Conservation (phyloP, 2,113 vertebrate species). For the Nothobranchius furzeri region DNA sequence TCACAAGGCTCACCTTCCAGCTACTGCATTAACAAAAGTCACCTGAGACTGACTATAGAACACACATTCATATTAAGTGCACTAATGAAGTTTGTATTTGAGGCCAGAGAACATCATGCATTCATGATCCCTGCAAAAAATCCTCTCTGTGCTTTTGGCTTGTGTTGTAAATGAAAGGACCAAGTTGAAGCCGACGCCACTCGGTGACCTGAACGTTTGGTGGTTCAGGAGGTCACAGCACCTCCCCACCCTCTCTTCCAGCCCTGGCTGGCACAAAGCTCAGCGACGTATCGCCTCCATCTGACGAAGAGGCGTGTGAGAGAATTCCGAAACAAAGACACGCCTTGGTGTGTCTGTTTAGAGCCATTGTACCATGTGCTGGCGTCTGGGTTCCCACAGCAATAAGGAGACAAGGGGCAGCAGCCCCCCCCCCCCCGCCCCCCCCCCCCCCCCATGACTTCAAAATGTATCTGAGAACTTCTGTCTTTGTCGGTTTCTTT, state of each 20-base stretch:
- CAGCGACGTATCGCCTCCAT: slow-evolving; percentile 45
- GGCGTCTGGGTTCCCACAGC: slow-evolving; percentile 50
- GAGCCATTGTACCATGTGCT: slow-evolving; percentile 62
- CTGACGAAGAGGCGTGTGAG: slow-evolving; percentile 61
- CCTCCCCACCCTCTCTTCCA: background rate
- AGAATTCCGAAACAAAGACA: slow-evolving; percentile 68
- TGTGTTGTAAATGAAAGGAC: slow-evolving; percentile 16
- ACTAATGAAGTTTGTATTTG: background rate
- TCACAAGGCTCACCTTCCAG: slow-evolving; percentile 5
- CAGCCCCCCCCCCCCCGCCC: slow-evolving; percentile 9
- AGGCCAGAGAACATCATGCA: background rate
- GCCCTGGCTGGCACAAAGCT: slow-evolving; percentile 33
- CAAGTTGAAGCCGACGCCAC: slow-evolving; percentile 39
- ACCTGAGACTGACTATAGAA: slow-evolving; percentile 49
- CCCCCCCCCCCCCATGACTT: slow-evolving; percentile 9
- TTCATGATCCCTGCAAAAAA: background rate
- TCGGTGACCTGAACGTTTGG: slow-evolving; percentile 19
- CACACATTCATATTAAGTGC: background rate
- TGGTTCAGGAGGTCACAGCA: slow-evolving; percentile 6
- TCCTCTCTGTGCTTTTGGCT: slow-evolving; percentile 12
- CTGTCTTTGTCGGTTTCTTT: background rate
- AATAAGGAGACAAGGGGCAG: slow-evolving; percentile 31
- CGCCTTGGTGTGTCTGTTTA: slow-evolving; percentile 46
- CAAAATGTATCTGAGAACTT: slow-evolving; percentile 29
- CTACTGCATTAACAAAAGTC: slow-evolving; percentile 40